Conservation (phyloP, 2,113 vertebrate genomes). For the Rhineura floridana region DNA sequence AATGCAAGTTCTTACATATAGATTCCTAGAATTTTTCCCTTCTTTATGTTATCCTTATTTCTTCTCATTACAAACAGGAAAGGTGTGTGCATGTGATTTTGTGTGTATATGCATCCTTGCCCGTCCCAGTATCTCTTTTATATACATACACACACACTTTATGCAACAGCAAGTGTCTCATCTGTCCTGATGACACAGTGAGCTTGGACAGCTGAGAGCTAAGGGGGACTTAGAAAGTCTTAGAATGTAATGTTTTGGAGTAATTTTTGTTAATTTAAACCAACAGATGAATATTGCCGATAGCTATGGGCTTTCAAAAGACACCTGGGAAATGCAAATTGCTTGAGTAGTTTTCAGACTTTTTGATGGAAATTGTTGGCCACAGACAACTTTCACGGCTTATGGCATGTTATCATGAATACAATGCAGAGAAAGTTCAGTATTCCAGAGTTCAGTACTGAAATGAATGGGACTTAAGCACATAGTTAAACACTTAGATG, state of each 20-base stretch:
- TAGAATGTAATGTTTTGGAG: background rate
- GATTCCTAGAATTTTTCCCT: slow-evolving; percentile 13
- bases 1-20: slow-evolving; percentile 28
- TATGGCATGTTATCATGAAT: background rate
- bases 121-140: background rate
- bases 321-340: background rate
- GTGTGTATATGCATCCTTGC: background rate
- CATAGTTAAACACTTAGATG: background rate
- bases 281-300: background rate
- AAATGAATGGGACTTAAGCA: background rate
- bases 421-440: background rate
- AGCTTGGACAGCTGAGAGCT: background rate
- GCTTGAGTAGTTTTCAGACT: background rate
- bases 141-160: background rate
- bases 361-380: background rate
- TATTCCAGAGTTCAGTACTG: background rate
- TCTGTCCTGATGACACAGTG: background rate
- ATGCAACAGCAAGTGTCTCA: background rate
- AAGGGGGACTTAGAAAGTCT: background rate
- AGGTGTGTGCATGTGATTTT: background rate
- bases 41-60: slow-evolving; percentile 27
- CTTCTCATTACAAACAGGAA: background rate
- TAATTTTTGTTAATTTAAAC: slow-evolving; percentile 9
- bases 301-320: background rate
- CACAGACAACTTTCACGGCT: background rate